These are phyloP conservation scores for Patella caerulea DNA, from an alignment of 2,888 invertebrate species.

Conservation along the genomic window DNA sequence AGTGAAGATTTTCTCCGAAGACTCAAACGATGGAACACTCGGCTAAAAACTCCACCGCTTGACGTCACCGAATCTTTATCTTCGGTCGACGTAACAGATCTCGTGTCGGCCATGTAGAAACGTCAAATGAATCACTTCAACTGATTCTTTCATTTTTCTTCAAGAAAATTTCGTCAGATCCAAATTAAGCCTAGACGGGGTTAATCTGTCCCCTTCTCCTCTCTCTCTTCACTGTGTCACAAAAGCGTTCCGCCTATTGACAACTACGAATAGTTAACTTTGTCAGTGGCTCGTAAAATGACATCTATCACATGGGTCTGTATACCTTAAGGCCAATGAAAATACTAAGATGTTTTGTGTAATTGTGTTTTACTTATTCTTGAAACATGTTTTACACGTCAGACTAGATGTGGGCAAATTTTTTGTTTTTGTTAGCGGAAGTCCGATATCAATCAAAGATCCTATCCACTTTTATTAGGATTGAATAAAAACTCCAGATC, in stretches of 20 bases:
- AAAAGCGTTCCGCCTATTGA: background rate
- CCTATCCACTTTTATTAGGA: too few relatives aligned
- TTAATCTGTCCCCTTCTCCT: background rate
- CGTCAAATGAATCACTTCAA: background rate
- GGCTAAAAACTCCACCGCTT: background rate
- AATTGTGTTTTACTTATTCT: too few relatives aligned
- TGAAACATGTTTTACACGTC: too few relatives aligned
- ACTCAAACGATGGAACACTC: background rate
- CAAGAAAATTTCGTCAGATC: constrained; percentile 1
- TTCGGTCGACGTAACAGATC: background rate
- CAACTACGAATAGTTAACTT: background rate
- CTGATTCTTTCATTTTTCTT: background rate
- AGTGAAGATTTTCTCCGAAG: background rate
- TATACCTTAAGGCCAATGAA: too few relatives aligned
- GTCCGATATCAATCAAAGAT: too few relatives aligned
- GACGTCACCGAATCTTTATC: constrained; percentile 5
- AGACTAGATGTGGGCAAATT: too few relatives aligned
- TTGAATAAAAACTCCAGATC: too few relatives aligned
- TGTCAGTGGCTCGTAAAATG: too few relatives aligned
- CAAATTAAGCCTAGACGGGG: background rate
- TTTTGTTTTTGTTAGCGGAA: too few relatives aligned
- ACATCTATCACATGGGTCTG: too few relatives aligned
- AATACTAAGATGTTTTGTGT: too few relatives aligned
- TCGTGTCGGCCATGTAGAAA: background rate
- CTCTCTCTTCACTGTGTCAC: background rate